Base-by-base conservation (phyloP, 2,888 invertebrate species). In the Cheilosia impressa region DNA sequence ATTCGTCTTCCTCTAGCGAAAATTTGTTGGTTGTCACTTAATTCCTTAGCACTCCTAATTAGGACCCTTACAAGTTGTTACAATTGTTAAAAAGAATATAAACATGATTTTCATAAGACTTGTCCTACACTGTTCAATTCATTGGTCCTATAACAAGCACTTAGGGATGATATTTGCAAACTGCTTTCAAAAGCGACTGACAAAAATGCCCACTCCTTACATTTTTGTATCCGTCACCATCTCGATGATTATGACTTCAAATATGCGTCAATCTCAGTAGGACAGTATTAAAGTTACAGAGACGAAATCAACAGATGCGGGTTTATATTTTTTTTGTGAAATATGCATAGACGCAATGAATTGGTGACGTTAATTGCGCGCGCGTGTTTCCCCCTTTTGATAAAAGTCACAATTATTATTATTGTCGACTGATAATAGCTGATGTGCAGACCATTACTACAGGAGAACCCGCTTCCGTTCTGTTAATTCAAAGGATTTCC, bases 401-500 rank as follows among this genome's bases (percentile, higher is more conserved):
- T 62, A 22, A 68, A 78, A 31, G 72, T 55, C 66, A 73, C 62
- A 77, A 57, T 77, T 50, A 72, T 34, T 50, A 72, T 34, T 60
- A 72, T 34, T 60, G 19, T n/a, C 41, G 43, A 22, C 55, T 43
- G 52, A 31, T 31, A 77, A 77, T 43, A 4, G 77, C 77, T 77
- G 83, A 77, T 62, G 38, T 38, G 53, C 65, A 55, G 65, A 76
- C 63, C 57, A 75, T 52, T 52, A 52, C 71, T 22, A 43, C 45
- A 71, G 47, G 31, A 45, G 77, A 72, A 78, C 55, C 62, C 43
- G 50, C 58, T 78, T 72, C 73, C 71, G 72, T 78, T 75, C 31
- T 55, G 68, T 78, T 60, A 73, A 83, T 78, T 78, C 63, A 78
- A 78, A 57, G 72, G 63, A 73, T 73, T 78, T 73, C 50, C 62